These are phyloP conservation scores for Apotomis capreana DNA, from an alignment of 2,888 invertebrate genomes.

Conservation along the genomic window DNA sequence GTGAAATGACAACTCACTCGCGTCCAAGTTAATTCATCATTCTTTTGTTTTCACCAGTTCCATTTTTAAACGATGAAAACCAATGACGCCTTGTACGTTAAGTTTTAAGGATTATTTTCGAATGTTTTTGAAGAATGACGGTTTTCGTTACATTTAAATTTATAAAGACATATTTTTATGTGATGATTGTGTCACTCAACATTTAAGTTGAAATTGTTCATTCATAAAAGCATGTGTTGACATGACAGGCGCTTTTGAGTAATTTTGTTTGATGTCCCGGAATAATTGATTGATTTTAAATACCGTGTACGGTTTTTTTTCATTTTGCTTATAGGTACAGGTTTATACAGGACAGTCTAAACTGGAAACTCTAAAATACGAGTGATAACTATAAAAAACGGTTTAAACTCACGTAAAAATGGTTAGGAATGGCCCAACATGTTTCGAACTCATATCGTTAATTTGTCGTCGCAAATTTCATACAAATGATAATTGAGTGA, in stretches of 20 bases:
- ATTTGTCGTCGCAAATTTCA: too few relatives aligned
- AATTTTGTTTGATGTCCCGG: constrained; percentile 33
- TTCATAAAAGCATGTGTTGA: constrained; percentile 20
- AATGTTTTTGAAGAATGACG: neutral
- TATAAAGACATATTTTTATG: constrained; percentile 46
- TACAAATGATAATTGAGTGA: too few relatives aligned
- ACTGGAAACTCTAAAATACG: too few relatives aligned
- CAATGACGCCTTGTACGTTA: constrained; percentile 5
- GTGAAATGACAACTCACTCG: constrained; percentile 35
- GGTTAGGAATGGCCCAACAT: too few relatives aligned
- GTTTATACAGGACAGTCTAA: too few relatives aligned
- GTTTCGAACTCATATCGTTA: too few relatives aligned
- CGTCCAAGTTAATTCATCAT: constrained; percentile 52
- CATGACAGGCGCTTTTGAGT: constrained; percentile 29
- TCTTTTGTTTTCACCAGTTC: constrained; percentile 49
- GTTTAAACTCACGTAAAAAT: too few relatives aligned
- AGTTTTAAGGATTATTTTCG: constrained; percentile 5
- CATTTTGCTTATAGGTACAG: neutral
- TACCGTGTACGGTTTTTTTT: neutral
- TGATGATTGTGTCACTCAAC: constrained; percentile 22
- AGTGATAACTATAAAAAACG: too few relatives aligned
- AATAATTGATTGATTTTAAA: constrained; percentile 8
- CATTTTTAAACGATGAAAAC: constrained; percentile 41
- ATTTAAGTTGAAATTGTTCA: constrained; percentile 15
- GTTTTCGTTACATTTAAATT: constrained; percentile 50